These are phyloP conservation scores for Cenopis cana DNA, from an alignment of 2,888 invertebrate genomes.

Conservation along the genomic window DNA sequence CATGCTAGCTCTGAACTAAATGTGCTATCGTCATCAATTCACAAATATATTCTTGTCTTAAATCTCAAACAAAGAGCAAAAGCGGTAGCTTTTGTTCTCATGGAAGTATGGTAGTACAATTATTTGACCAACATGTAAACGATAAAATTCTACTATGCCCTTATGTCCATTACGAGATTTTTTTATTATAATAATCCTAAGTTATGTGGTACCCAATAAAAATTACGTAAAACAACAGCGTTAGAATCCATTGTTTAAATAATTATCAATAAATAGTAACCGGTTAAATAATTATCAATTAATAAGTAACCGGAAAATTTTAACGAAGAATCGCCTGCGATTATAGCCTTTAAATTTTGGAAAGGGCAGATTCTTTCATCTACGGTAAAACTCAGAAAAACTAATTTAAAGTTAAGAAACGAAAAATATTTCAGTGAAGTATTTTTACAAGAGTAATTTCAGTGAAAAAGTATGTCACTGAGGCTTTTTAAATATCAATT, in stretches of 20 bases:
- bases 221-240: slow-evolving; percentile 19
- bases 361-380: slow-evolving; percentile 6
- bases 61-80: too few species aligned
- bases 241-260: background rate
- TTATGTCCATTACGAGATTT: too few species aligned
- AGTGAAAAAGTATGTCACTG: background rate
- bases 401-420: slow-evolving; percentile 8
- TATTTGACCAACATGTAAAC: too few species aligned
- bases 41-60: too few species aligned
- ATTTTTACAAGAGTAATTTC: background rate
- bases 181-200: background rate
- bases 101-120: too few species aligned
- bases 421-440: slow-evolving; percentile 5
- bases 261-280: background rate
- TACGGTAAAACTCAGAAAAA: slow-evolving; percentile 23
- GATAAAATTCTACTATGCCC: too few species aligned
- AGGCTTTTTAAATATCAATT: background rate
- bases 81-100: too few species aligned
- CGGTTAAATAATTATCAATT: background rate
- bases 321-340: slow-evolving; percentile 12
- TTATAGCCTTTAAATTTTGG: slow-evolving; percentile 11
- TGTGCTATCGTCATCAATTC: too few species aligned
- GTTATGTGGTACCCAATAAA: background rate
- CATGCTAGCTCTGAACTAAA: too few species aligned
- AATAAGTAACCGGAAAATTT: background rate